Base-by-base conservation (phyloP, 2,888 invertebrate genomes). In the Norana najaformis region DNA sequence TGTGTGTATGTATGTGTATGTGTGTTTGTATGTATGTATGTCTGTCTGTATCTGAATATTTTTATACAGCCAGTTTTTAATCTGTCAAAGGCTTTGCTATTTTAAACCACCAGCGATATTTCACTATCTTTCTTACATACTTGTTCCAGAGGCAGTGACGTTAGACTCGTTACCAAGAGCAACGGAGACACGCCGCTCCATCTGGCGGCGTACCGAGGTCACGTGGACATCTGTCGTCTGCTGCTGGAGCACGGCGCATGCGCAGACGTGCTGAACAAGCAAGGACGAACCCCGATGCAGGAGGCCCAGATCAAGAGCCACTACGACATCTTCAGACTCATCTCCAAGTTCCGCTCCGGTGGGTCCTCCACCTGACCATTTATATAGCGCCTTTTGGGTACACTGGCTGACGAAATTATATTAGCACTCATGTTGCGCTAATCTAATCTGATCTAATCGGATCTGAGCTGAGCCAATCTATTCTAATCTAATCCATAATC, bases 201-300 rank as follows among this genome's bases (percentile, higher is more conserved):
- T n/a, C 89, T 89, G 5, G 82, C 89, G 36, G 89, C 89, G n/a
- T 89, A 53, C 82, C 34, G 89, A n/a, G 89, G 89, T 35, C 82
- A 89, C 82, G 53, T 36, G 35, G 89, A 89, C 82, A 38, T 89
- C 34, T 89, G 89, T 69, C 36, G 82, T 47, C 35, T 89, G 36
- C 69, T 89, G 35, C 36, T 89, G 89, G 89, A 36, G n/a, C 89
- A 34, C n/a, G 89, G 89, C 53, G 89, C 89, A 37, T 89, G 53
- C 89, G 53, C 69, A 36, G 82, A 89, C 18, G 35, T 69, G 20
- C 35, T 69, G 69, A 89, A 89, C 82, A 35, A 36, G 13, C 89
- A 89, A 37, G 89, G 89, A 36, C 35, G 47, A 6, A 89, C 89
- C 6, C 69, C 89, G 18, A 36, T 89, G 82, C 69, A 89, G 47